phyloP scores from a whole-genome alignment of 1,140 invertebrate genomes.

The Zeugodacus cucurbitae region DNA sequence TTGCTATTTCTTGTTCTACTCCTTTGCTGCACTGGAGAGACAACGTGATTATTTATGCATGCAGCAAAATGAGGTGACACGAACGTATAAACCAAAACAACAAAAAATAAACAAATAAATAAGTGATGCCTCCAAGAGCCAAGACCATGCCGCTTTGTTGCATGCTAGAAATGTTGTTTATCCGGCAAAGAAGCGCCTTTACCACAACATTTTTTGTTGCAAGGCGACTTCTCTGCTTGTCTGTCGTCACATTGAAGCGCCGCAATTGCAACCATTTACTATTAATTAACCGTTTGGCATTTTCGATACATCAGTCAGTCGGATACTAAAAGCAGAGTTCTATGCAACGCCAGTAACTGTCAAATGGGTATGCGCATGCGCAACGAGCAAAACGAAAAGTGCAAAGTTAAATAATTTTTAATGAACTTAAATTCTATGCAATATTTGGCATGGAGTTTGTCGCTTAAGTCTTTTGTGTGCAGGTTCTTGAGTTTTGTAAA shows the following conservation, averaged over 20 bases:
- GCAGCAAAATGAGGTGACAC: not conserved
- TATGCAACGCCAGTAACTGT: not conserved
- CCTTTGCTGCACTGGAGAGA: not conserved
- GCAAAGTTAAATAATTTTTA: not conserved
- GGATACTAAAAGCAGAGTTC: not conserved
- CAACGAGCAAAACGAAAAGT: not conserved
- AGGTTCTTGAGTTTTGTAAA: not conserved
- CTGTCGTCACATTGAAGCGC: not conserved
- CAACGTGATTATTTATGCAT: not conserved
- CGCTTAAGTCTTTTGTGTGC: not conserved
- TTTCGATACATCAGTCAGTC: too few relatives aligned
- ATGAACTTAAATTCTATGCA: not conserved
- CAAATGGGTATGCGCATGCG: not conserved
- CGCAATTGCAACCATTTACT: not conserved
- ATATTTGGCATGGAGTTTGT: not conserved
- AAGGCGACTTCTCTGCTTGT: not conserved
- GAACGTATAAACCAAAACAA: not conserved
- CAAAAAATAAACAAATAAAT: not conserved
- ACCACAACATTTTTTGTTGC: not conserved
- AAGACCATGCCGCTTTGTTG: not conserved
- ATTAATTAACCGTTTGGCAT: conserved; percentile 17
- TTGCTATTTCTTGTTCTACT: not conserved
- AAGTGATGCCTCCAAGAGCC: not conserved
- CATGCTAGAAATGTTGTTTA: not conserved
- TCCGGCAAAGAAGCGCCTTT: not conserved